Evolutionary conservation across 2,888 invertebrate species (phyloP).

Genomic region (Caenorhabditis parvicauda): DNA sequence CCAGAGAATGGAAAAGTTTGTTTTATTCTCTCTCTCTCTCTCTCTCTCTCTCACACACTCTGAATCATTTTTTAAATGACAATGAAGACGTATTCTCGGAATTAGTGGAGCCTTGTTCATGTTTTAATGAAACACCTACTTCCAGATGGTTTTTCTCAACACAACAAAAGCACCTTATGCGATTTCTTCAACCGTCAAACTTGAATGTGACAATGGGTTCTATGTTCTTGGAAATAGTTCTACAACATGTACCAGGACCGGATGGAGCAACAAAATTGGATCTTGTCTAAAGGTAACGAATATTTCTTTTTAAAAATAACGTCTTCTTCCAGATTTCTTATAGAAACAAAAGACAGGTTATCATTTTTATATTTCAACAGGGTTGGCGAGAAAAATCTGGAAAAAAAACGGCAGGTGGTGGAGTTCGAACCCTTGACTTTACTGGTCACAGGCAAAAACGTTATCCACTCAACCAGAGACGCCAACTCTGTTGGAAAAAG

Average conservation of each 20-base stretch:
- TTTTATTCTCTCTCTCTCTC: no score
- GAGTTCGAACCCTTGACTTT: background rate
- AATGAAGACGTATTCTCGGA: no score
- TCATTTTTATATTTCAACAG: constrained; percentile 5
- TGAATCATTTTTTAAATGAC: no score
- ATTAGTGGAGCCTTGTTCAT: no score
- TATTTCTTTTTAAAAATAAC: background rate
- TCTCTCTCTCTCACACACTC: no score
- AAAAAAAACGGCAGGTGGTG: background rate
- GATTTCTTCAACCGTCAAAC: constrained; percentile 10
- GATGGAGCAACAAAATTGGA: constrained; percentile 28
- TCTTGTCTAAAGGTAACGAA: constrained; percentile 19
- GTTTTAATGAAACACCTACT: background rate
- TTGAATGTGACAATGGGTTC: constrained; percentile 20
- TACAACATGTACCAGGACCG: constrained; percentile 18
- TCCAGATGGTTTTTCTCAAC: constrained; percentile 24
- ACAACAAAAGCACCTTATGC: constrained; percentile 14
- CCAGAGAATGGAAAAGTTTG: constrained; percentile 23
- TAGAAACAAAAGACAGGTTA: background rate
- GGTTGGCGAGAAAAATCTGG: constrained; percentile 4
- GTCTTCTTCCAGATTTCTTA: no score
- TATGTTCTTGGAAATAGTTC: constrained; percentile 20
- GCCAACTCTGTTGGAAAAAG: no score
- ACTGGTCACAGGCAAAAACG: no score
- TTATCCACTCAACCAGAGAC: no score